Conservation (phyloP, 2,888 invertebrate species). For the Lumbricus terrestris region DNA sequence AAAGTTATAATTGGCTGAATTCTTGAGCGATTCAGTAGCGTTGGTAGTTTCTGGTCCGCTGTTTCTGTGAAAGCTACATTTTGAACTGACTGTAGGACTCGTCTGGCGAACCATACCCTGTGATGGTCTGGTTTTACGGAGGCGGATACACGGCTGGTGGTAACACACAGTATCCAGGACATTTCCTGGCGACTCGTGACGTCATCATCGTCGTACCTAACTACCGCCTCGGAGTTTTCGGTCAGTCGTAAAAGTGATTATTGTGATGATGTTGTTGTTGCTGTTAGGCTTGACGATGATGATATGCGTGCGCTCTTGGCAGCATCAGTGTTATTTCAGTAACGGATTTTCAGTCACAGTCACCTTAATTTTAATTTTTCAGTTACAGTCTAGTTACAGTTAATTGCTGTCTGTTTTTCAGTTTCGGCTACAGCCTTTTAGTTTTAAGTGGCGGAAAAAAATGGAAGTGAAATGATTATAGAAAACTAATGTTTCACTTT, state of each 20-base stretch:
- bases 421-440: too few species aligned
- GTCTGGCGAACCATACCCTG: constrained; percentile 25
- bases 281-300: too few species aligned
- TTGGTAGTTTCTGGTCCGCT: neutral
- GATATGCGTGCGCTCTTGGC: too few species aligned
- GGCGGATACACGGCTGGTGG: constrained; percentile 29
- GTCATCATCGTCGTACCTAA: constrained; percentile 33
- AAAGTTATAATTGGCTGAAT: neutral
- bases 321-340: too few species aligned
- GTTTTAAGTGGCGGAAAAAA: too few species aligned
- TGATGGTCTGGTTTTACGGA: constrained; percentile 37
- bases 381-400: too few species aligned
- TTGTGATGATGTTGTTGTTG: too few species aligned
- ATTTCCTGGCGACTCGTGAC: constrained; percentile 32
- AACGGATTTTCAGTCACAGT: too few species aligned
- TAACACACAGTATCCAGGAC: constrained; percentile 35
- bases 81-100: neutral
- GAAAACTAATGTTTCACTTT: too few species aligned
- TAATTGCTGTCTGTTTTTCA: too few species aligned
- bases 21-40: neutral
- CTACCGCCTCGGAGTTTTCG: constrained; percentile 32
- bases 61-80: neutral
- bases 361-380: too few species aligned
- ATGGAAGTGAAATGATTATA: too few species aligned
- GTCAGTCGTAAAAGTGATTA: neutral